Evolutionary conservation across 1,140 invertebrate genomes (phyloP), one percentile per base, ranked within the genome.

Genomic region (Hirudo medicinalis): DNA sequence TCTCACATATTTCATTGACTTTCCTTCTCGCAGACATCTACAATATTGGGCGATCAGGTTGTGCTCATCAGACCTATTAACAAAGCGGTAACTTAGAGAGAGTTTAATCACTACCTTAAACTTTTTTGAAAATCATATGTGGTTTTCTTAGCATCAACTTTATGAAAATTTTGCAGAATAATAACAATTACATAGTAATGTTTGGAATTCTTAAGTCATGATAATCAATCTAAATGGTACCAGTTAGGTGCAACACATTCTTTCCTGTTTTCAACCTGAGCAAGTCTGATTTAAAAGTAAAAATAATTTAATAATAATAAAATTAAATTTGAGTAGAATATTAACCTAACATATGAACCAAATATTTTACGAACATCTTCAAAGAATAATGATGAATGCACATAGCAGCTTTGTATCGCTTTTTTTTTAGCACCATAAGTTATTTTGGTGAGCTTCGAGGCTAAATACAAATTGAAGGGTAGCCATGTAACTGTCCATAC

Each of bases 21-120:
- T 63, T 22, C 29, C 22, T 13, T 63, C 57, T n/a, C 19, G 6
- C 8, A 63, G 57, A 20, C 20, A 63, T 15, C 29, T 63, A 15
- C 57, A 63, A 32, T 63, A 63, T 63, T 63, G 57, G 5, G 57
- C 22, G 8, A 63, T 63, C 13, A 63, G 57, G 57, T 63, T 25
- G 29, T 63, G 57, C 29, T 63, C 57, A 15, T 63, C 57, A 3
- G 57, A 32, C 57, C 57, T 63, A 11, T 25, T 22, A 63, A 63
- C 9, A n/a, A 63, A 57, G 2, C 9, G 9, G 9, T 4, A 57
- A 57, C 20, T 57, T n/a, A 57, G 25, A 57, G 9, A 9, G 9
- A 57, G 2, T 57, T 57, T 57, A 57, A 3, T 25, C 54, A 57
- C 25, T 57, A 57, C 5, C 20, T 57, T n/a, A n/a, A n/a, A n/a